Evolutionary conservation across 1,140 invertebrate species (phyloP).

Genomic region (Acromyrmex charruanus): DNA sequence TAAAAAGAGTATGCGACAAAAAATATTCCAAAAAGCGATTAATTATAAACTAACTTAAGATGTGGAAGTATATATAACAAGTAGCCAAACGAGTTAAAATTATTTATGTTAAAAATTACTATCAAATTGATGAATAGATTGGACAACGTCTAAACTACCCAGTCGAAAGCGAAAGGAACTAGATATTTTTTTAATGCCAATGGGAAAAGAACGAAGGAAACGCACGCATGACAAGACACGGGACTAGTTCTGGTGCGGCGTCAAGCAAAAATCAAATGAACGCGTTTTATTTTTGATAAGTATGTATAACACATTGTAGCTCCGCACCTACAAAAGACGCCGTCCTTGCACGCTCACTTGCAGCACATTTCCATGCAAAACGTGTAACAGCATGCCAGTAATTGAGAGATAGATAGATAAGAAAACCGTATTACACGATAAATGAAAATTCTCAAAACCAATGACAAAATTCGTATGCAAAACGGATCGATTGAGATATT

Average conservation of each 20-base stretch:
- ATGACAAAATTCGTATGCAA: conserved; percentile 22
- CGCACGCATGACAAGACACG: conserved; percentile 2
- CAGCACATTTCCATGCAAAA: conserved; percentile 52
- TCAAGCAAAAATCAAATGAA: conserved; percentile 14
- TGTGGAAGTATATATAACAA: neutral
- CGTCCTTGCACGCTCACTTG: conserved; percentile 57
- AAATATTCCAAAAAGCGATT: neutral
- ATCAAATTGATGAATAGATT: conserved; percentile 7
- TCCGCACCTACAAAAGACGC: conserved; percentile 41
- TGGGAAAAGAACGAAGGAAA: conserved; percentile 13
- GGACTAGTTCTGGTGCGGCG: conserved; percentile 7
- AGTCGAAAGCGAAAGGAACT: conserved; percentile 69
- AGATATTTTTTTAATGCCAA: conserved; percentile 22
- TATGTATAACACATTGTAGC: neutral
- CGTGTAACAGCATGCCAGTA: conserved; percentile 26
- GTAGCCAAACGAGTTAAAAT: neutral
- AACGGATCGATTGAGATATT: neutral
- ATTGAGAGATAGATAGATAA: conserved; percentile 45
- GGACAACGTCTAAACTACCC: conserved; percentile 1
- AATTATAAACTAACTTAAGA: neutral
- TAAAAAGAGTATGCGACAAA: neutral
- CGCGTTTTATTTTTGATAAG: conserved; percentile 20
- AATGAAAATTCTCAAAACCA: conserved; percentile 28
- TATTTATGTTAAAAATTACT: neutral
- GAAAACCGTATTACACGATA: conserved; percentile 12